A percentile compares a stretch with the other conserved stretches of the same genome.
phyloP scores from a whole-genome alignment of 2,113 vertebrate species.

The Burhinus oedicnemus region DNA sequence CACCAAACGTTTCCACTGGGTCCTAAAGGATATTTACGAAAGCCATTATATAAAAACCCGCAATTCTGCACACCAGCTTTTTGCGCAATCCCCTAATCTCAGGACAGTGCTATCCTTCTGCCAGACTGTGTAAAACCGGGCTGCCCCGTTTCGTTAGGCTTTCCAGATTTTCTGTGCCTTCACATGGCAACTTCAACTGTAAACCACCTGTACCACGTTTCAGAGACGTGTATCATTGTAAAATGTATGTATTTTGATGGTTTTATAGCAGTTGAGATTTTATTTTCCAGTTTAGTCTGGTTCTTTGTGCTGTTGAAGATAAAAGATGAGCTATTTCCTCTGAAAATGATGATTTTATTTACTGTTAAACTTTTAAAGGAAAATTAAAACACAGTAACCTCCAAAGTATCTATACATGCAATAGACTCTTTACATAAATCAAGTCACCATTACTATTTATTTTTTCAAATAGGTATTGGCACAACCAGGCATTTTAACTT shows the following conservation, averaged over 20 bases:
- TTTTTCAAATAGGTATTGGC: background rate
- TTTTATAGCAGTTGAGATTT: background rate
- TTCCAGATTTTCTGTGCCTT: background rate
- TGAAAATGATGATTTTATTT: background rate
- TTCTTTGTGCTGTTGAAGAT: background rate
- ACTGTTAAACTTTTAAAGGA: background rate
- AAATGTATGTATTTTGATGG: background rate
- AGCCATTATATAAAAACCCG: constrained; percentile 68
- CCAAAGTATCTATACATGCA: background rate
- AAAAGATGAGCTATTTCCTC: background rate
- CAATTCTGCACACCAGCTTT: constrained; percentile 59
- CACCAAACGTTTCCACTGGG: constrained; percentile 42
- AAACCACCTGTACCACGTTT: fast-evolving
- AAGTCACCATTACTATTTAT: background rate
- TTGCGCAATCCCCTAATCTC: constrained; percentile 76
- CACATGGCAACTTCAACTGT: background rate
- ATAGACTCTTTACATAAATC: background rate
- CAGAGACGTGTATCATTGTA: fast-evolving
- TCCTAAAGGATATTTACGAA: constrained; percentile 68
- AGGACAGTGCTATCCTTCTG: constrained; percentile 23
- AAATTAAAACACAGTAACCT: background rate
- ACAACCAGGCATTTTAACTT: background rate
- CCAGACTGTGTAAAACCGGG: constrained; percentile 45
- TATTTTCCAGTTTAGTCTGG: background rate
- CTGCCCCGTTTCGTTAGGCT: constrained; percentile 47